Base-by-base conservation (phyloP, 2,797 vertebrate species). In the Pitangus sulphuratus region DNA sequence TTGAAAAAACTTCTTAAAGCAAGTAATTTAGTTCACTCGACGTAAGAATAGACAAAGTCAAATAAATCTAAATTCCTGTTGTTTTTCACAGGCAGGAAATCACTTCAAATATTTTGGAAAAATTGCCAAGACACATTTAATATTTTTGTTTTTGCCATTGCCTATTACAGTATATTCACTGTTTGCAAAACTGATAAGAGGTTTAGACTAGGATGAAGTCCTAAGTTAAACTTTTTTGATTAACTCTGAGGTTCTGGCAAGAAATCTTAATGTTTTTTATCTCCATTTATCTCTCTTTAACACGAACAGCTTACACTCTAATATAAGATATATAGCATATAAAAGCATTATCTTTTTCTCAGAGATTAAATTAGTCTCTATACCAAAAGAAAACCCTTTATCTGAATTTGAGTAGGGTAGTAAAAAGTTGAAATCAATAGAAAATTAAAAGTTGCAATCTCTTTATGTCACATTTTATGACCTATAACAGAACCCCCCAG, bases 381-480 rank as follows among this genome's bases (percentile, higher is more conserved):
- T n/a, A 95, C 6, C 14, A 96, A 96, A 95, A 95, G 70, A 95
- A 97, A 95, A 85, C 88, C 21, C 28, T 90, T 94, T 89, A 68
- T 76, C 40, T 93, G 95, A 94, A 83, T 97, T 97, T 91, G 89
- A 89, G 33, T 85, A 78, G 8, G 60, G 83, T 97, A 89, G n/a
- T 74, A 76, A 97, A 96, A 97, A 97, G 84, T 90, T 89, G 74
- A 98, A 98, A 97, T 97, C 66, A 87, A 96, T 91, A 75, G 51
- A 93, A 96, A 95, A 92, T 94, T 97, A 95, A 96, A 97, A 97
- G 71, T 66, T 83, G 56, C 72, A 93, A 60, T 96, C 48, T 96
- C 56, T 58, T 97, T 93, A 95, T 92, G 82, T 95, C 90, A 95
- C 39, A 71, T 97, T 97, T 97, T 97, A 96, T 95, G 91, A 95